phyloP scores from a whole-genome alignment of 2,113 vertebrate species.

The Phyllopteryx taeniolatus region DNA sequence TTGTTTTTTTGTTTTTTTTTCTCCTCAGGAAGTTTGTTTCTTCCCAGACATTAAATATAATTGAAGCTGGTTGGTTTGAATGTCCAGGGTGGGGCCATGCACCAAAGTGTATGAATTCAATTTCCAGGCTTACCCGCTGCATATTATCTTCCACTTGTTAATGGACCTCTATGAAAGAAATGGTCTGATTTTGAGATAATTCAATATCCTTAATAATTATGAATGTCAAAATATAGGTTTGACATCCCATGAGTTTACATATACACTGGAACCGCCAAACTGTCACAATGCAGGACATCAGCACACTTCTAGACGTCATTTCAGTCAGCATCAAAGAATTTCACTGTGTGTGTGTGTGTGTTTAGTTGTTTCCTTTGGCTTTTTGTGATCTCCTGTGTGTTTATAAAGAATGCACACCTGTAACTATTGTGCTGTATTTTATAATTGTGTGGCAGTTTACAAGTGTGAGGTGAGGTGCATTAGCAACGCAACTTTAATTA shows the following conservation, averaged over 20 bases:
- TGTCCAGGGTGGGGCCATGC: conserved; percentile 2
- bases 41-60: conserved; percentile 20
- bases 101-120: background rate
- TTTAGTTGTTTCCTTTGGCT: too few relatives aligned
- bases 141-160: background rate
- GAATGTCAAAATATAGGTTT: background rate
- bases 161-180: background rate
- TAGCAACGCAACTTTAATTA: too few relatives aligned
- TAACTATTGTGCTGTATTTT: too few relatives aligned
- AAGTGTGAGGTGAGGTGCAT: too few relatives aligned
- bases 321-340: too few relatives aligned
- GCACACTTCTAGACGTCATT: too few relatives aligned
- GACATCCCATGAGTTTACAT: background rate
- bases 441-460: too few relatives aligned
- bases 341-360: too few relatives aligned
- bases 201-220: background rate
- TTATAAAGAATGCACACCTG: too few relatives aligned
- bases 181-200: background rate
- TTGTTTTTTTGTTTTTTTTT: conserved; percentile 15
- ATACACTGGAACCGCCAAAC: background rate
- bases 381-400: too few relatives aligned
- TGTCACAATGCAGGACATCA: too few relatives aligned
- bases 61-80: conserved; percentile 7
- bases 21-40: conserved; percentile 13
- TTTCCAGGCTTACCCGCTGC: background rate